phyloP scores from a whole-genome alignment of 2,888 invertebrate genomes.

The Lasioglossum calceatum region DNA sequence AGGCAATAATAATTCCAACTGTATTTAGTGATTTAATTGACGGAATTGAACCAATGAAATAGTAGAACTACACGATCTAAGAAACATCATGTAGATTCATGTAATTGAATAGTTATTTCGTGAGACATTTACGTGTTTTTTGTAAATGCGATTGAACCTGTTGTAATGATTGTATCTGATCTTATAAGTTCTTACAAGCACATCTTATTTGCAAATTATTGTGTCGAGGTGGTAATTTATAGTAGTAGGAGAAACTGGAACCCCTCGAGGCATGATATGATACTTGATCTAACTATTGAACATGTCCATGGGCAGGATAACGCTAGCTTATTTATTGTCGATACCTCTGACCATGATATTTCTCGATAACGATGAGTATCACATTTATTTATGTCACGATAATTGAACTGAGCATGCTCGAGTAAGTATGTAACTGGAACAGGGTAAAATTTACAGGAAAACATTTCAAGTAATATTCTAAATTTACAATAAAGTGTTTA shows the following conservation, averaged over 20 bases:
- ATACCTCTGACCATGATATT: neutral
- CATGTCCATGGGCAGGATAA: slow-evolving; percentile 42
- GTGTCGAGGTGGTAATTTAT: slow-evolving; percentile 26
- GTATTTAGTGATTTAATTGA: too few species aligned
- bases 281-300: slow-evolving; percentile 45
- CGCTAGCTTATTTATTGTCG: slow-evolving; percentile 42
- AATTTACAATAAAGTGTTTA: neutral
- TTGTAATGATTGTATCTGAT: slow-evolving; percentile 32
- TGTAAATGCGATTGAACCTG: neutral
- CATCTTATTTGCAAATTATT: slow-evolving; percentile 47
- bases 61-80: too few species aligned
- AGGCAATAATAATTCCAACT: neutral
- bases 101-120: neutral
- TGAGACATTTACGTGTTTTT: neutral
- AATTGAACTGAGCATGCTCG: neutral
- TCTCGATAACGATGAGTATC: slow-evolving; percentile 19
- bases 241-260: slow-evolving; percentile 47
- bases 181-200: slow-evolving; percentile 8
- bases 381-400: slow-evolving; percentile 11
- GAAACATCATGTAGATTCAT: neutral
- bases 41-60: too few species aligned
- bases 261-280: slow-evolving; percentile 45
- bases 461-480: neutral
- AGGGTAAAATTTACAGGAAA: neutral
- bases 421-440: neutral